These are phyloP conservation scores for Cotesia vestalis DNA, from an alignment of 1,140 invertebrate species.

Conservation along the genomic window DNA sequence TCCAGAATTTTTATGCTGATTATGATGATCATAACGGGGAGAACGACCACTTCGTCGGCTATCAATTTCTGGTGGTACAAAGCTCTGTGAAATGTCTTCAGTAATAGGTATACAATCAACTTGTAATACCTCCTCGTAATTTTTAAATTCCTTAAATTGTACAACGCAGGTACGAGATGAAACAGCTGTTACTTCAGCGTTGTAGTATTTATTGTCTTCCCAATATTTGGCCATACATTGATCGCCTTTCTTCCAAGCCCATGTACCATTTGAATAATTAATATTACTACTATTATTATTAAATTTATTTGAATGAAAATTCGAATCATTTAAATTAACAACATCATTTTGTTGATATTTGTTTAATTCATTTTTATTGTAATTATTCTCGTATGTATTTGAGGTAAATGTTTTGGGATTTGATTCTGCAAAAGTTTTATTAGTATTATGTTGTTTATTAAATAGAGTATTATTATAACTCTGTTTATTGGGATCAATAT, in stretches of 20 bases:
- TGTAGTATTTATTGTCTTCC: constrained; percentile 91
- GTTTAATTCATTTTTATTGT: constrained; percentile 45
- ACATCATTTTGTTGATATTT: constrained; percentile 15
- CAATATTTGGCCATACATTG: constrained; percentile 89
- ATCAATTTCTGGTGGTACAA: constrained; percentile 8
- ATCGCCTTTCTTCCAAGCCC: constrained; percentile 80
- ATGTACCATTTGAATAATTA: constrained; percentile 48
- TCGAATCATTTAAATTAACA: constrained; percentile 9
- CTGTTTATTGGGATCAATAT: constrained; percentile 43
- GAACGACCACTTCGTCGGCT: constrained; percentile 42
- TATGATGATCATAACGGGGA: constrained; percentile 54
- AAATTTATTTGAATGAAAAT: constrained; percentile 34
- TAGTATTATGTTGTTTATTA: constrained; percentile 36
- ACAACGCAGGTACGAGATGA: constrained; percentile 84
- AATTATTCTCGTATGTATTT: constrained; percentile 51
- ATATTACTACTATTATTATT: constrained; percentile 47
- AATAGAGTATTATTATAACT: constrained; percentile 42
- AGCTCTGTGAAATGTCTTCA: constrained; percentile 48
- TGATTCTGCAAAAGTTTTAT: constrained; percentile 50
- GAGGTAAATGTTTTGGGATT: constrained; percentile 40
- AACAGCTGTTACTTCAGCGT: constrained; percentile 81
- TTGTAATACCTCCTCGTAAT: constrained; percentile 87
- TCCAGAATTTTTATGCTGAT: constrained; percentile 49
- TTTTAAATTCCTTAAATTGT: constrained; percentile 86
- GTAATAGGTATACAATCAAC: constrained; percentile 78